A percentile compares a stretch with the other conserved stretches of the same genome.
Evolutionary conservation across 2,797 vertebrate species (phyloP).

Genomic region (Micromesistius poutassou): DNA sequence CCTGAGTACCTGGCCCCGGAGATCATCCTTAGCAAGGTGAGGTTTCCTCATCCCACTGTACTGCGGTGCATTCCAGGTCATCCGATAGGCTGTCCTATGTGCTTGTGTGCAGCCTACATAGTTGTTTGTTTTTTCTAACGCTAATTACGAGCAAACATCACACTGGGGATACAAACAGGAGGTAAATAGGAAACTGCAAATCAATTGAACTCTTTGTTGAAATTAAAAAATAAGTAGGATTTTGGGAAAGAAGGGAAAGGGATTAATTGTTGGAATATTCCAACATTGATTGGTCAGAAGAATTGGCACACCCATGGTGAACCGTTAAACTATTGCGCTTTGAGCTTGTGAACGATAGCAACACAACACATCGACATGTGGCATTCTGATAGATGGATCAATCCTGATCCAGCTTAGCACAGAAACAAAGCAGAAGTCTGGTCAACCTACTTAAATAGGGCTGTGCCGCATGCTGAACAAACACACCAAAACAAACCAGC

Average conservation of each 20-base stretch:
- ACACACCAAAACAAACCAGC: background rate
- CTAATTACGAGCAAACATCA: background rate
- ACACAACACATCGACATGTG: background rate
- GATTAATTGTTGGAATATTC: background rate
- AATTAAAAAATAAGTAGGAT: background rate
- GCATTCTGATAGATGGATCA: background rate
- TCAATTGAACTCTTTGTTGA: background rate
- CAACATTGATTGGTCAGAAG: background rate
- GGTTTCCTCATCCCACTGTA: slow-evolving; percentile 1
- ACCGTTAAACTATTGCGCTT: background rate
- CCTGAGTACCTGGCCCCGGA: slow-evolving; percentile 98
- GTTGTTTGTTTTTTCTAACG: background rate
- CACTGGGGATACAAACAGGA: background rate
- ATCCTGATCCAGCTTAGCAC: slow-evolving; percentile 1
- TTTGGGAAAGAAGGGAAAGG: background rate
- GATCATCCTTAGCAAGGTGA: slow-evolving; percentile 99
- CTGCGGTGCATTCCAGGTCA: background rate
- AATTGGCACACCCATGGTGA: background rate
- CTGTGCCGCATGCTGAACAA: background rate
- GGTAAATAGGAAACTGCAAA: background rate
- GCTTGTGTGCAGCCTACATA: background rate
- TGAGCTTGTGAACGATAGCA: background rate
- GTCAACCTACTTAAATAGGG: background rate
- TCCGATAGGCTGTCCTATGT: background rate
- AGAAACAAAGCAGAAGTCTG: background rate